Evolutionary conservation across 2,888 invertebrate species (phyloP), one percentile per base, ranked within the genome.

Genomic region (Orchesella flavescens): DNA sequence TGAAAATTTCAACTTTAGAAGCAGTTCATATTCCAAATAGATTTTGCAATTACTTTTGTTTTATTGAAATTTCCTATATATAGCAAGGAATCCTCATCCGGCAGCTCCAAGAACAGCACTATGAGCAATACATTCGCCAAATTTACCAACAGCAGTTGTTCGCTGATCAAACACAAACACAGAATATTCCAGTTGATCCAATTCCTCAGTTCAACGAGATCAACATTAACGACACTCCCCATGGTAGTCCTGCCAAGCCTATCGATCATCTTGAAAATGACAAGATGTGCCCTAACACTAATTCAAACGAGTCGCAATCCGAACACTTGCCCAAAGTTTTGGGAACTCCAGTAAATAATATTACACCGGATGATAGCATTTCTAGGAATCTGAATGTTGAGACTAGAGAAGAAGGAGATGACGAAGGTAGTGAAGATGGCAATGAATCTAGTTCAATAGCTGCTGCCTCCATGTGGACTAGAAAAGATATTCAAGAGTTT

Each of bases 41-140:
- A 34, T 34, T 2, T 34, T 34, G n/a, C n/a, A 34, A 34, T 34
- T 34, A 34, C 2, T 34, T 34, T 2, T 4, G 34, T 7, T 34
- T 34, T 34, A 4, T 34, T 34, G 34, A 34, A 4, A n/a, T 34
- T 34, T 34, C 7, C 7, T 2, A 7, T 34, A 34, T 34, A 34
- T 46, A 98, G 92, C 99, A 99, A 92, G 97, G 96, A 0, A 93
- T 96, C 59, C 92, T 99, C 34, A 96, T 99, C 81, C 93, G 95
- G 78, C 98, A 99, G 90, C 91, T 99, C 65, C 99, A 99, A 91
- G 98, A 98, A 89, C 98, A 99, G 89, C 99, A 99, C 91, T 99
- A 98, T 90, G 97, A 98, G 90, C 98, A 99, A 89, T 99, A 99
- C 90, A 97, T 99, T 94, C 96, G 98, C 89, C 99, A 99, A 90